Base-by-base conservation (phyloP, 2,888 invertebrate species). In the Cephus rjabovi region DNA sequence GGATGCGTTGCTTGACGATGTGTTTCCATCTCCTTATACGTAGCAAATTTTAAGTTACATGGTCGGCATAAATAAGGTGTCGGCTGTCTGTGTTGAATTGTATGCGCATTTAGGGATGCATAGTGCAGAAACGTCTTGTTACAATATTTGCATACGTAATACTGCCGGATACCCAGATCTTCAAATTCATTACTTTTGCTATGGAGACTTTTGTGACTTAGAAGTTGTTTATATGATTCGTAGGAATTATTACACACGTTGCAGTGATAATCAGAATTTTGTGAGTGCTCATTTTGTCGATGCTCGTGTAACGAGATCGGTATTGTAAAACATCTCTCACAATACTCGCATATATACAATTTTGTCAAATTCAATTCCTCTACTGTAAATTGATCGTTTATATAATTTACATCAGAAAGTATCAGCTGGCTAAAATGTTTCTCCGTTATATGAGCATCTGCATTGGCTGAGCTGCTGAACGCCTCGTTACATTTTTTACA, bases 321-420 rank as follows among this genome's bases (percentile, higher is more conserved):
- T 33, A 84, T 81, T 15, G 86, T 84, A 77, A 84, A 87, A 69
- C 84, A 82, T 1, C 84, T 81, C 68, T 86, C 86, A 75, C 87
- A 87, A 76, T 81, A 87, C 73, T 87, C 87, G 80, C 87, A 87
- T 11, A 83, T 79, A 80, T 85, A 86, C n/a, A 87, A 76, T 40
- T 84, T 74, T 34, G 79, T 78, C 2, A 86, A 79, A 74, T 82
- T 82, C 80, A 86, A 80, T 76, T 87, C 84, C 71, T 84, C 84
- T 3, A 77, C 73, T 2, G 79, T 79, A 75, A 82, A 83, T 74
- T 83, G 80, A 75, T 82, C 79, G 37, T 81, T 83, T 80, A 83
- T 84, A n/a, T 74, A 69, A 31, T 75, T 69, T 71, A 76, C 69
- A 35, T 73, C 76, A n/a, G 75, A 12, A 70, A 69, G 35, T 31